Percentiles rank a stretch among this genome's conserved stretches.
These are phyloP conservation scores for Tursiops truncatus DNA, from an alignment of 2,113 vertebrate species.

Conservation along the genomic window DNA sequence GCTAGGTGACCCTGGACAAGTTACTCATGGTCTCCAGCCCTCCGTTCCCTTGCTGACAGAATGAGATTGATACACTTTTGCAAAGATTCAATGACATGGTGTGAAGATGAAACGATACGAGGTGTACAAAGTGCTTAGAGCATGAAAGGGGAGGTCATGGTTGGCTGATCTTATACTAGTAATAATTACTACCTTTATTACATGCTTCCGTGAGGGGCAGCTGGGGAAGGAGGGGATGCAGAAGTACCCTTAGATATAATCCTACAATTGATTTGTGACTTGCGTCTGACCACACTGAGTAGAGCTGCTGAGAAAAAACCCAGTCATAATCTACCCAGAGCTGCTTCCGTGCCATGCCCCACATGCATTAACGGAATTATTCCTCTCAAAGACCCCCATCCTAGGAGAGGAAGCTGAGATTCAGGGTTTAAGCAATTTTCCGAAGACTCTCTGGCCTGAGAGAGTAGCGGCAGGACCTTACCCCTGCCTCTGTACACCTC, in stretches of 20 bases:
- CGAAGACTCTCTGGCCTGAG: not conserved
- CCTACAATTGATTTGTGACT: not conserved
- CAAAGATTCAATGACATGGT: not conserved
- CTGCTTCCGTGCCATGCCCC: not conserved
- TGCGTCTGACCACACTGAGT: not conserved
- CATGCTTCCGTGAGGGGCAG: not conserved
- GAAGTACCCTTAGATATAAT: not conserved
- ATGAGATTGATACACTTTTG: not conserved
- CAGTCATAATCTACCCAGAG: not conserved
- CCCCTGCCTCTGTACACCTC: accelerated
- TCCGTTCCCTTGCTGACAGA: not conserved
- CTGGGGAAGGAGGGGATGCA: not conserved
- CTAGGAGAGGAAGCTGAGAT: not conserved
- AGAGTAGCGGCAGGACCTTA: not conserved
- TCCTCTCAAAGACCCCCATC: not conserved
- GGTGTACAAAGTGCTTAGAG: not conserved
- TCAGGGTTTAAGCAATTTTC: not conserved
- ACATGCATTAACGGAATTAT: accelerated
- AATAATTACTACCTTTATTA: not conserved
- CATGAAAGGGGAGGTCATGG: not conserved
- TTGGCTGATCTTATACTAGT: not conserved
- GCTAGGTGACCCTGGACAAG: not conserved
- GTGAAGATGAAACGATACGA: not conserved
- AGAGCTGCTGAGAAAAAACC: not conserved
- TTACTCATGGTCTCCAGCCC: not conserved